These are phyloP conservation scores for Phortica okadai DNA, from an alignment of 2,888 invertebrate genomes.

Conservation along the genomic window DNA sequence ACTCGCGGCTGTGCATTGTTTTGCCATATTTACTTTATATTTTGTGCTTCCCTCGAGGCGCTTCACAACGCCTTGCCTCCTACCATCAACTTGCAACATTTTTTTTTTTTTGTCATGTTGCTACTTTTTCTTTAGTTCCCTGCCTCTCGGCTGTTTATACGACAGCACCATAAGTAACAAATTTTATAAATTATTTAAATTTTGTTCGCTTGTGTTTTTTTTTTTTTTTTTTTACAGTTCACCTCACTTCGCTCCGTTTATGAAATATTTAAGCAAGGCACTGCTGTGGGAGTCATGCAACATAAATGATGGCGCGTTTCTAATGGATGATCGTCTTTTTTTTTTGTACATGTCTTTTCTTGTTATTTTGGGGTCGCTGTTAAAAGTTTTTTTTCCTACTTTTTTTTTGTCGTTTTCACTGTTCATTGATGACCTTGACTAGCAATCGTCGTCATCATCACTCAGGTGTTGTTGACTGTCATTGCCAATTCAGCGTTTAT, in stretches of 20 bases:
- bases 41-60: background rate
- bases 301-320: background rate
- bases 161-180: slow-evolving; percentile 67
- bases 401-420: background rate
- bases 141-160: slow-evolving; percentile 48
- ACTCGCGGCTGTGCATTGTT: slow-evolving; percentile 52
- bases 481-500: background rate
- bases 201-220: slow-evolving; percentile 65
- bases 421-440: background rate
- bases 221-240: slow-evolving; percentile 15
- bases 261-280: background rate
- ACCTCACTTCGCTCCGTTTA: too few relatives aligned
- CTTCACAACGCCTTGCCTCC: slow-evolving; percentile 10
- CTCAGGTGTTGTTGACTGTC: background rate
- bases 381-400: background rate
- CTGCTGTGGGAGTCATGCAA: background rate
- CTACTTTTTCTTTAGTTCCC: too few relatives aligned
- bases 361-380: background rate
- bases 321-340: background rate
- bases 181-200: slow-evolving; percentile 71
- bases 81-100: background rate
- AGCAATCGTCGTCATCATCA: background rate
- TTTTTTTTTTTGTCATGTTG: background rate
- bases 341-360: background rate
- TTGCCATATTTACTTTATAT: slow-evolving; percentile 52